Percentiles rank a stretch among this genome's conserved stretches.
These are phyloP conservation scores for Brienomyrus brachyistius DNA, from an alignment of 2,113 vertebrate genomes.

Conservation along the genomic window DNA sequence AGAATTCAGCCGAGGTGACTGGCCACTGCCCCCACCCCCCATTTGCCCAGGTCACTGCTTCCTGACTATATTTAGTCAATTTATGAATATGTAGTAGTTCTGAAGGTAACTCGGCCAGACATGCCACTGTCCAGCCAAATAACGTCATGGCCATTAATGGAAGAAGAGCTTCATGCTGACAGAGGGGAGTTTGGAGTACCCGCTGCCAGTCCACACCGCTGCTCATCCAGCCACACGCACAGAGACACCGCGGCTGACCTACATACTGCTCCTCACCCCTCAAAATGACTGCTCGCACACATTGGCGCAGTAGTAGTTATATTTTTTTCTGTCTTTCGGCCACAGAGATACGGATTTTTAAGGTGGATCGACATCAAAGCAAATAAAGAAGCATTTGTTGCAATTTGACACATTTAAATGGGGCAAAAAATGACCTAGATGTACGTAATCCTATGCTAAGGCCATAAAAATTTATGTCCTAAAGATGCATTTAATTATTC, in stretches of 20 bases:
- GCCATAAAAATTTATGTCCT: background rate
- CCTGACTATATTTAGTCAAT: slow-evolving; percentile 78
- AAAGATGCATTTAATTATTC: background rate
- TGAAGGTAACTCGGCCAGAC: slow-evolving; percentile 88
- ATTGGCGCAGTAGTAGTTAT: background rate
- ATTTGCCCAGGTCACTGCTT: slow-evolving; percentile 40
- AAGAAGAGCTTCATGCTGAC: slow-evolving; percentile 39
- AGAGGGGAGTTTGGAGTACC: slow-evolving; percentile 35
- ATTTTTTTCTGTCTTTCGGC: background rate
- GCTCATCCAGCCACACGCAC: slow-evolving; percentile 39
- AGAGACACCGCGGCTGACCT: slow-evolving; percentile 47
- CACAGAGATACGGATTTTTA: background rate
- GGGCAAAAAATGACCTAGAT: slow-evolving; percentile 3
- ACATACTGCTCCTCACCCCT: slow-evolving; percentile 41
- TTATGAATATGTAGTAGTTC: slow-evolving; percentile 77
- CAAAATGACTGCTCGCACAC: background rate
- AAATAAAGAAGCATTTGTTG: background rate
- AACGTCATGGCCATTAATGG: slow-evolving; percentile 65
- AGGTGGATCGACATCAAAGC: background rate
- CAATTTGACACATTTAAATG: background rate
- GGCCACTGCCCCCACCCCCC: slow-evolving; percentile 46
- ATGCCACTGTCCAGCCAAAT: slow-evolving; percentile 77
- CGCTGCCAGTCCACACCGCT: slow-evolving; percentile 57
- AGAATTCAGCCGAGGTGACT: slow-evolving; percentile 71
- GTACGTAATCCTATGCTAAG: background rate